Evolutionary conservation across 2,888 invertebrate genomes (phyloP), one percentile per base, ranked within the genome.

Genomic region (Drosophila helvetica): DNA sequence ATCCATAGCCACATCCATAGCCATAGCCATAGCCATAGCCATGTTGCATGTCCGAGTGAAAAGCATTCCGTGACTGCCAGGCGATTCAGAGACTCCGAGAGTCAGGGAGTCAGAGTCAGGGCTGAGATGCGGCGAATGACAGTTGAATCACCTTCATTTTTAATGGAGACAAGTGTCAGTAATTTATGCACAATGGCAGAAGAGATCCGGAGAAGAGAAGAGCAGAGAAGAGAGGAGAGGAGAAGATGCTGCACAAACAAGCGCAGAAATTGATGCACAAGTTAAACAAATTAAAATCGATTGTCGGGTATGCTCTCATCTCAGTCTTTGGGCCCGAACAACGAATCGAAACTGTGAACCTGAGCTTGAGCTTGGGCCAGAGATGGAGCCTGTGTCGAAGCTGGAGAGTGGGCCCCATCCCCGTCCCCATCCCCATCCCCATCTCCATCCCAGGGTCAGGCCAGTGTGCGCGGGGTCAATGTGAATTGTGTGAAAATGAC

Each of bases 141-240:
- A 83, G 83, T 86, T 86, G 83, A 86, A 87, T 84, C 87, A 86
- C 84, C 83, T 82, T 84, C 83, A 85, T 84, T 86, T 87, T 88
- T 88, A 88, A 88, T 88, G 88, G 81, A 87, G 86, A 88, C 88
- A 88, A 88, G 88, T 88, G 88, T 88, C 88, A 82, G 86, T 86
- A 86, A 86, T 87, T 86, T 87, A 87, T 83, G 80, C 86, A 86
- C 85, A 86, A 86, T 72, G 76, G 47, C 68, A 63, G 18, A 52
- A 42, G 38, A 17, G 51, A 33, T 15, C 9, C 47, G 54, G 18
- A 57, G 25, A 25, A 8, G 8, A 7, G 27, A 1, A 8, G 25
- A 22, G 22, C n/a, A n/a, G n/a, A n/a, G 4, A 4, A 4, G 3
- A 22, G 22, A 22, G 22, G 22, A 25, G 27, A 7, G 8, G 63